phyloP scores from a whole-genome alignment of 2,797 vertebrate genomes.

The Hozukius guyotensis region DNA sequence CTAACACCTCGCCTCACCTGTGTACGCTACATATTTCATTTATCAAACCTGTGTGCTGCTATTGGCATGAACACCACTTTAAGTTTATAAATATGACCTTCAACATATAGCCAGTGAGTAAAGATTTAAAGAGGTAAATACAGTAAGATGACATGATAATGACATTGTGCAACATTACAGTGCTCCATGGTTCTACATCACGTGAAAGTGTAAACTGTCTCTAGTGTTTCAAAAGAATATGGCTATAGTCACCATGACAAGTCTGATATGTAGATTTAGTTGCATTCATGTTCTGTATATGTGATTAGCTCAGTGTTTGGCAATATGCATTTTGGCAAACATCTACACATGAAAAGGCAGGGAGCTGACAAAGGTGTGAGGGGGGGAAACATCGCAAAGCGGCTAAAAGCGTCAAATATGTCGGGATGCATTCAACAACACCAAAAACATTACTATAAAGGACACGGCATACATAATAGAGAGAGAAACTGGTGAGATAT shows the following conservation, averaged over 20 bases:
- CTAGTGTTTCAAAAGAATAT: constrained; percentile 54
- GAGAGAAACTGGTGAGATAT: constrained; percentile 43
- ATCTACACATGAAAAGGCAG: constrained; percentile 32
- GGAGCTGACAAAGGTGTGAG: constrained; percentile 13
- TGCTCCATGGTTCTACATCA: constrained; percentile 37
- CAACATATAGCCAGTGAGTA: constrained; percentile 38
- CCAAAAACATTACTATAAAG: constrained; percentile 48
- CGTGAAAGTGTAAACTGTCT: constrained; percentile 30
- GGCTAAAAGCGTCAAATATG: constrained; percentile 50
- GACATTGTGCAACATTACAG: constrained; percentile 48
- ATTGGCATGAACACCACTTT: constrained; percentile 26
- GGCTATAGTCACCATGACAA: constrained; percentile 53
- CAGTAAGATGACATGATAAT: constrained; percentile 37
- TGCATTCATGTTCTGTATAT: constrained; percentile 58
- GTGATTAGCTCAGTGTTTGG: constrained; percentile 51
- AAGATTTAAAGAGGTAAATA: constrained; percentile 55
- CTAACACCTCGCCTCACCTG: constrained; percentile 11
- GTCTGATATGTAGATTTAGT: constrained; percentile 58
- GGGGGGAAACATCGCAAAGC: constrained; percentile 14
- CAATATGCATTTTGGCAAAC: constrained; percentile 54
- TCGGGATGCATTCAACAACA: constrained; percentile 64
- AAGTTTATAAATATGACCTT: constrained; percentile 28
- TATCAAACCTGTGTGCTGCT: constrained; percentile 43
- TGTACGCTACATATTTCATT: constrained; percentile 51
- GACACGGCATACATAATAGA: constrained; percentile 50